Percentiles rank a stretch among this genome's conserved stretches.
These are phyloP conservation scores for Jacana jacana DNA, from an alignment of 2,113 vertebrate genomes.

Conservation along the genomic window DNA sequence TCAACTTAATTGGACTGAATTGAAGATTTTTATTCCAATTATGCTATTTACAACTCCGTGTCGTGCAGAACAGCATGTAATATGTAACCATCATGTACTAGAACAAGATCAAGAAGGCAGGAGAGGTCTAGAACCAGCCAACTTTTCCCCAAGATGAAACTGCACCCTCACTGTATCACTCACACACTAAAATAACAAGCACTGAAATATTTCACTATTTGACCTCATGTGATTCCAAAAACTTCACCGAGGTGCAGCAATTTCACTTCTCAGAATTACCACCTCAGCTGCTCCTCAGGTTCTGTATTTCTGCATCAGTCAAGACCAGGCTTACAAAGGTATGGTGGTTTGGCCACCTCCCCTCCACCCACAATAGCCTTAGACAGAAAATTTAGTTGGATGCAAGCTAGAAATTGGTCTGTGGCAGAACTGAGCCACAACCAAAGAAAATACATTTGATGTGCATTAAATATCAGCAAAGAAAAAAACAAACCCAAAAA, in stretches of 20 bases:
- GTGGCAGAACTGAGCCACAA: background rate
- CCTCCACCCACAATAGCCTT: background rate
- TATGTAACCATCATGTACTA: background rate
- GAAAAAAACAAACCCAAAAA: background rate
- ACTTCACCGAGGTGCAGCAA: background rate
- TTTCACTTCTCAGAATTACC: background rate
- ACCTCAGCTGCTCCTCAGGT: background rate
- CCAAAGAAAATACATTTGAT: background rate
- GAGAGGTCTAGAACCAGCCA: background rate
- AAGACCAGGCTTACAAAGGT: background rate
- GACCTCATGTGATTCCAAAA: background rate
- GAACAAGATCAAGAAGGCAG: background rate
- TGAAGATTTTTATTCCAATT: background rate
- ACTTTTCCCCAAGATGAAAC: background rate
- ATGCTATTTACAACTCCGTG: background rate
- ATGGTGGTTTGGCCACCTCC: background rate
- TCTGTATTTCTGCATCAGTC: background rate
- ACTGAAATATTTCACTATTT: background rate
- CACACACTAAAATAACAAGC: background rate
- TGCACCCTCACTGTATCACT: background rate
- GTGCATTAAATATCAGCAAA: background rate
- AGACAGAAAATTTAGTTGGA: background rate
- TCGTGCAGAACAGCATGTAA: background rate
- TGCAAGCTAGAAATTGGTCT: background rate
- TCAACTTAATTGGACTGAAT: background rate